A percentile compares a stretch with the other conserved stretches of the same genome.
These are phyloP conservation scores for Nephotettix cincticeps DNA, from an alignment of 1,140 invertebrate species.

Conservation along the genomic window DNA sequence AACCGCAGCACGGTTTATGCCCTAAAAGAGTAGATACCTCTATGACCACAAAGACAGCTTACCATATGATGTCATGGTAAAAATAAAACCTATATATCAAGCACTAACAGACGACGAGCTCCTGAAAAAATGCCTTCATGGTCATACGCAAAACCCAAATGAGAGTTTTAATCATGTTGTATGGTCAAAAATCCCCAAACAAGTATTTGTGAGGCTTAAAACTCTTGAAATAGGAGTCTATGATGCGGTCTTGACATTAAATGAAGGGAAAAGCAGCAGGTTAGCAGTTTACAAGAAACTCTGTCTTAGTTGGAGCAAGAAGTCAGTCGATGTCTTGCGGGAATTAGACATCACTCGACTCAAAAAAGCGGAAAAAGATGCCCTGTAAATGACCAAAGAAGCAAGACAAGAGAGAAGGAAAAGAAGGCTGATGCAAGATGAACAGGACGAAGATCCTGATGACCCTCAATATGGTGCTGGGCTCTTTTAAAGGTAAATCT, in stretches of 20 bases:
- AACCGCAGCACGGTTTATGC: slow-evolving; percentile 36
- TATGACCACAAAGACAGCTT: slow-evolving; percentile 1
- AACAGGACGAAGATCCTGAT: not conserved
- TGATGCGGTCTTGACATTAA: slow-evolving; percentile 5
- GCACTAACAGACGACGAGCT: not conserved
- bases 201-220: slow-evolving; percentile 22
- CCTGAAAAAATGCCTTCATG: not conserved
- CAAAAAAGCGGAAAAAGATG: not conserved
- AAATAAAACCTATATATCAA: not conserved
- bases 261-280: slow-evolving; percentile 15
- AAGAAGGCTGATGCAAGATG: not conserved
- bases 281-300: not conserved
- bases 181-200: not conserved
- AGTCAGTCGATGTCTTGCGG: not conserved
- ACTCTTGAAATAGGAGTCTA: slow-evolving; percentile 35
- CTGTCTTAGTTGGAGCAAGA: not conserved
- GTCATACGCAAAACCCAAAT: not conserved
- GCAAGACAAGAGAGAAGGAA: not conserved
- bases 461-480: not conserved
- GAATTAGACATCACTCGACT: not conserved
- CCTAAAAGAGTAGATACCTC: slow-evolving; percentile 29
- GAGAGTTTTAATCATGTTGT: not conserved
- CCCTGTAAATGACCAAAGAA: not conserved
- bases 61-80: not conserved
- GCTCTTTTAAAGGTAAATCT: not conserved